phyloP scores from a whole-genome alignment of 2,113 vertebrate species.

The Hepsetus odoe region DNA sequence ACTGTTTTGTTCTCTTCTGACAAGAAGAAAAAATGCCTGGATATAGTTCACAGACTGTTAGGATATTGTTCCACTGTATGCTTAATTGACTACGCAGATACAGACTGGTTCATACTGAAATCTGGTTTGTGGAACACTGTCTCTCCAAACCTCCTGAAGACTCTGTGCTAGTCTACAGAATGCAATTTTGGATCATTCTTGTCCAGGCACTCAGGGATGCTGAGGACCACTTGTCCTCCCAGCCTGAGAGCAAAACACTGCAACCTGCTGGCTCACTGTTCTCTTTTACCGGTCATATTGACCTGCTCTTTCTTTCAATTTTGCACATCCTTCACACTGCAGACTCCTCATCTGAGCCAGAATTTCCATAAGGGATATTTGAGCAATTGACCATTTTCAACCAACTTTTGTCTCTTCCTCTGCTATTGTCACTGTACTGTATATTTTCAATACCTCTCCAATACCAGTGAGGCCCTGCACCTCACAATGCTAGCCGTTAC shows the following conservation, averaged over 20 bases:
- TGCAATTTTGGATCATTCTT: slow-evolving; percentile 40
- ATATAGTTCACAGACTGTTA: too few species aligned
- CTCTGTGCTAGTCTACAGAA: slow-evolving; percentile 47
- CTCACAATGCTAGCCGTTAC: slow-evolving; percentile 29
- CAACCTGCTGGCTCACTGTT: slow-evolving; percentile 24
- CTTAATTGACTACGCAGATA: not conserved
- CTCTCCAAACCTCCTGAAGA: slow-evolving; percentile 61
- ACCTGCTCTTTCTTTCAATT: slow-evolving; percentile 37
- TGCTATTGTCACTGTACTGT: slow-evolving; percentile 76
- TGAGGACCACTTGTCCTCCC: slow-evolving; percentile 33
- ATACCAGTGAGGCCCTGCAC: slow-evolving; percentile 24
- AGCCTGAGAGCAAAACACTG: slow-evolving; percentile 26
- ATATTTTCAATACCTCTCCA: slow-evolving; percentile 73
- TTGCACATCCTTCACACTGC: slow-evolving; percentile 44
- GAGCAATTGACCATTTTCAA: slow-evolving; percentile 47
- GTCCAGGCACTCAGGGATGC: slow-evolving; percentile 48
- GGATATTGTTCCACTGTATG: not conserved
- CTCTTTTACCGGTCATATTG: slow-evolving; percentile 52
- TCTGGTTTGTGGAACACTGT: slow-evolving; percentile 8
- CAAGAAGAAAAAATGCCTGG: not conserved
- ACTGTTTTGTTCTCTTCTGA: not conserved
- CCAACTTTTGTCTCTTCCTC: slow-evolving; percentile 54
- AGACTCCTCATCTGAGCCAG: slow-evolving; percentile 53
- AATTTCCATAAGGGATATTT: slow-evolving; percentile 31
- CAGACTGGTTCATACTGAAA: not conserved